A percentile compares a stretch with the other conserved stretches of the same genome.
phyloP scores from a whole-genome alignment of 1,140 invertebrate species.

The Papilio xuthus region DNA sequence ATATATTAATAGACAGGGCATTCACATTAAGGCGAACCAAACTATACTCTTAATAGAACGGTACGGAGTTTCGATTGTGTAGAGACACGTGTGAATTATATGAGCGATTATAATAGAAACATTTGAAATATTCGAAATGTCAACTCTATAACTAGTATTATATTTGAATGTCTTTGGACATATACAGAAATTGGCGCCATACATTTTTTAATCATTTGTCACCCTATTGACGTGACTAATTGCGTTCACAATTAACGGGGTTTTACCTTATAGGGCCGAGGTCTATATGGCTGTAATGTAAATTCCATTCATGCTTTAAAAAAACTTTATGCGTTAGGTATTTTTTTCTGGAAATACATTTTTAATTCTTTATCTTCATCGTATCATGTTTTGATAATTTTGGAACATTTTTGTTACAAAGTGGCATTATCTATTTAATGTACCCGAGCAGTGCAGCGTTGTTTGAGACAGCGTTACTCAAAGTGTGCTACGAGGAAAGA shows the following conservation, averaged over 20 bases:
- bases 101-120: too few species aligned
- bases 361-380: neutral
- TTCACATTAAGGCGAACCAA: too few species aligned
- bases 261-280: slow-evolving; percentile 3
- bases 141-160: too few species aligned
- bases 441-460: neutral
- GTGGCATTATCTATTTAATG: neutral
- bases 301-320: neutral
- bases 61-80: too few species aligned
- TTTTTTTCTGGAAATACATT: neutral
- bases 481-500: too few species aligned
- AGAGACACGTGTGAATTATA: too few species aligned
- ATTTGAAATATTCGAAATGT: too few species aligned
- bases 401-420: neutral
- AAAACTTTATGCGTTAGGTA: neutral
- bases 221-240: slow-evolving; percentile 22
- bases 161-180: neutral
- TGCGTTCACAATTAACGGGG: slow-evolving; percentile 19
- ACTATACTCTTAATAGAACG: too few species aligned
- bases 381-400: too few species aligned
- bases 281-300: neutral
- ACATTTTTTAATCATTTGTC: slow-evolving; percentile 9
- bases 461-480: neutral
- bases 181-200: slow-evolving; percentile 7
- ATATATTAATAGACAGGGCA: too few species aligned